Evolutionary conservation across 2,797 vertebrate species (phyloP), one percentile per base, ranked within the genome.

Genomic region (Gymnocypris eckloni): DNA sequence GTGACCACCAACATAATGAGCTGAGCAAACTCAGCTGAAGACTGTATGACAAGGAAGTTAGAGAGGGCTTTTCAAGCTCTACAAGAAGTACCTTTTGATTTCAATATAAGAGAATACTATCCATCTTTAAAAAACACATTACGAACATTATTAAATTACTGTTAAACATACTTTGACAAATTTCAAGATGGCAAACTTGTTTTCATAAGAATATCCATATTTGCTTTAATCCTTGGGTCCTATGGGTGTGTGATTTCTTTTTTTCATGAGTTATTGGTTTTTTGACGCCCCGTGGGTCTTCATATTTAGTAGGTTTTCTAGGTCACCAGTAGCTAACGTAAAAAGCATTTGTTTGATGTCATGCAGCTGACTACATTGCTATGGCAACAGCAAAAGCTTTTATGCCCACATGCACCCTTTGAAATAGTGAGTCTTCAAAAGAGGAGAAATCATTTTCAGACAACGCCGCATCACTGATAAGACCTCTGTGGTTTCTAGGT

Each of bases 351-450:
- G 87, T 86, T 88, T 89, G 81, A 90, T 86, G 73, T 86, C 79
- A 77, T 88, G 72, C 70, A 81, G 86, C 86, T 75, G 67, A 82
- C 77, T 79, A n/a, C 52, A 86, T 88, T 82, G 18, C 88, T 87
- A 90, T 90, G 86, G 89, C 76, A 89, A 88, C 83, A n/a, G 61
- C 69, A 81, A 81, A 81, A 70, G 71, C 84, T 87, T 90, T 84
- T 61, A 82, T 86, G 85, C 39, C 76, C 37, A 78, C 70, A 20
- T 84, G 81, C 41, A 52, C 70, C 81, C 43, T 80, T 76, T 82
- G 77, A 81, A 86, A 79, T 56, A 22, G 25, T 9, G 64, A 48
- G n/a, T 66, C 64, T 66, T 75, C 43, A 64, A 64, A 76, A 66
- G 33, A 85, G 28, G 59, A 70, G 50, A 76, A 85, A 41, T 77